Evolutionary conservation across 2,113 vertebrate species (phyloP), one percentile per base, ranked within the genome.

Genomic region (Prunella himalayana): DNA sequence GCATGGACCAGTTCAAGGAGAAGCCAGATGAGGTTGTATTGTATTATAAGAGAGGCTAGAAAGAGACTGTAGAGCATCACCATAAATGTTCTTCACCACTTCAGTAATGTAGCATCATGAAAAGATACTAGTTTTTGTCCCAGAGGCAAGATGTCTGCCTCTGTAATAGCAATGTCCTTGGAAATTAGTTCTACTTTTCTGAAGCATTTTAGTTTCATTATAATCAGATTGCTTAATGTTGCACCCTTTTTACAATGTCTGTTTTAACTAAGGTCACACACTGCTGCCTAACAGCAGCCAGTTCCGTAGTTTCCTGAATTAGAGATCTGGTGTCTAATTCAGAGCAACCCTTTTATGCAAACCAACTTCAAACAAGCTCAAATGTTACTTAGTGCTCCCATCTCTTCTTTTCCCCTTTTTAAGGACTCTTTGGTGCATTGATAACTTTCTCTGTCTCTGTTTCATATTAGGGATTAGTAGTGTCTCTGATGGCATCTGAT

Each of bases 361-460:
- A 82, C 5, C 19, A 53, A 5, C 7, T n/a, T 14, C 21, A 54
- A 35, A 61, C 9, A 56, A 35, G 35, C 14, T 69, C 16, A 30
- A 57, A 49, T 0, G 0, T 65, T 51, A 35, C 13, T 72, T 44
- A 41, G 4, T 73, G 9, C 7, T 56, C 19, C 73, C 3, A 0
- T 56, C 4, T 88, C 21, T 88, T 27, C 14, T 73, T 42, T 37
- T 33, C 2, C 30, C 47, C 25, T 84, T 82, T 73, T 71, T 31
- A 63, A 73, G 24, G 63, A 15, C 30, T 61, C 30, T 66, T 22
- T 37, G 6, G 11, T 60, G 1, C 21, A 44, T 2, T 63, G 18
- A 50, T 59, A 19, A 39, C 3, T 59, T 84, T 42, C 10, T 71
- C 63, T 54, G 44, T 28, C 63, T 65, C 22, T 47, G 4, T 66